phyloP scores from a whole-genome alignment of 2,113 vertebrate species.

The Echinops telfairi region DNA sequence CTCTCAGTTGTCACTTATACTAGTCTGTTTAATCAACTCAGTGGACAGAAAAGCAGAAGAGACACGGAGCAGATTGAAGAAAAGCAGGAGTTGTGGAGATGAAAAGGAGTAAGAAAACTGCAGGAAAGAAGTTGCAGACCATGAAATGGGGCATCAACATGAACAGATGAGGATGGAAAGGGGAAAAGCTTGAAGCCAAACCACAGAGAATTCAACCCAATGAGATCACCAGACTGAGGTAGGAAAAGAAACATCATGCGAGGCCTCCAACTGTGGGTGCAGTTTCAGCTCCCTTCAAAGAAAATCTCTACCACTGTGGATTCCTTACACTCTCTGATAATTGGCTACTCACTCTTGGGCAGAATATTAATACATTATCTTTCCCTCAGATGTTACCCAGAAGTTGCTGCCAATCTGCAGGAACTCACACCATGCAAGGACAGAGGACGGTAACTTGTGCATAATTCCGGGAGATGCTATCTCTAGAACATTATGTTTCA shows the following conservation, averaged over 20 bases:
- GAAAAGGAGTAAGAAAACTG: background rate
- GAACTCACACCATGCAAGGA: background rate
- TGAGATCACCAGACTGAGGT: conserved; percentile 48
- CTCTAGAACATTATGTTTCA: background rate
- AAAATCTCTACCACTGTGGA: conserved; percentile 23
- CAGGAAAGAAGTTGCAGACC: background rate
- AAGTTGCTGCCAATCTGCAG: conserved; percentile 36
- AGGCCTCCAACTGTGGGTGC: conserved; percentile 23
- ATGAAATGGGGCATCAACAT: conserved; percentile 21
- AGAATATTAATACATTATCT: background rate
- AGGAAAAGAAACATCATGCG: conserved; percentile 54
- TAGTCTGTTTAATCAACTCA: background rate
- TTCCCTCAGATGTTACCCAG: conserved; percentile 1
- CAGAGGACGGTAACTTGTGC: background rate
- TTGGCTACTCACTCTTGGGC: conserved; percentile 20
- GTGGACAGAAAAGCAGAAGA: background rate
- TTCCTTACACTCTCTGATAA: conserved; percentile 34
- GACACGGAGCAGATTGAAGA: background rate
- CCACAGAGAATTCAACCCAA: conserved; percentile 48
- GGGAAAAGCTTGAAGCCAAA: conserved; percentile 26
- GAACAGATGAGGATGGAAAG: conserved; percentile 42
- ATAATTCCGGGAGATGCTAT: background rate
- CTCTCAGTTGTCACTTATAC: background rate
- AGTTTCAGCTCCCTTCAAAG: conserved; percentile 48
- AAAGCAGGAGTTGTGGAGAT: background rate